These are phyloP conservation scores for Melanotaenia boesemani DNA, from an alignment of 2,797 vertebrate genomes.

Conservation along the genomic window DNA sequence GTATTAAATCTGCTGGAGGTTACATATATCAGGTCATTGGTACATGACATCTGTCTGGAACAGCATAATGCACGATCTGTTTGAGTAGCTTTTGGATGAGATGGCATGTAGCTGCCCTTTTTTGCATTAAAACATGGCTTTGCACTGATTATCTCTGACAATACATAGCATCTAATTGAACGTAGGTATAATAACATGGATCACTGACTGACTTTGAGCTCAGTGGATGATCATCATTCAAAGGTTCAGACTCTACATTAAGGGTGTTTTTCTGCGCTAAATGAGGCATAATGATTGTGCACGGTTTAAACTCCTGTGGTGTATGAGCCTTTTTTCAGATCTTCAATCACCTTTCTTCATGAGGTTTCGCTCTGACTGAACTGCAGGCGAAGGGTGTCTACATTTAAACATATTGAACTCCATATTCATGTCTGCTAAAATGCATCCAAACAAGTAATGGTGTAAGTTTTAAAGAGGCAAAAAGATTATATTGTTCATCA, in stretches of 20 bases:
- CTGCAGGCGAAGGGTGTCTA: slow-evolving; percentile 5
- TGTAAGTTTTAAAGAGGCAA: not conserved
- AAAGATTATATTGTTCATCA: not conserved
- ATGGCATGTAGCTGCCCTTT: not conserved
- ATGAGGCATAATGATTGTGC: slow-evolving; percentile 58
- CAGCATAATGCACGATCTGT: slow-evolving; percentile 13
- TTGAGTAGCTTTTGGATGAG: slow-evolving; percentile 14
- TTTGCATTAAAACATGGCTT: not conserved
- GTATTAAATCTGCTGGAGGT: slow-evolving; percentile 30
- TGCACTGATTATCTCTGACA: not conserved
- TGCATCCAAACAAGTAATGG: not conserved
- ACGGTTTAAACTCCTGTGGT: slow-evolving; percentile 54
- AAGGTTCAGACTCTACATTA: slow-evolving; percentile 33
- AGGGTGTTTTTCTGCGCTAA: slow-evolving; percentile 47
- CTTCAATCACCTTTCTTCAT: slow-evolving; percentile 62
- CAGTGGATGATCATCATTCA: slow-evolving; percentile 13
- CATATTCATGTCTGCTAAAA: not conserved
- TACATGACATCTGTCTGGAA: slow-evolving; percentile 21
- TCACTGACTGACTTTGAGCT: slow-evolving; percentile 20
- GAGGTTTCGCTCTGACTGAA: slow-evolving; percentile 26
- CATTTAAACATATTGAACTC: slow-evolving; percentile 9
- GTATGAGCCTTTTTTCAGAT: slow-evolving; percentile 37
- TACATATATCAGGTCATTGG: slow-evolving; percentile 23
- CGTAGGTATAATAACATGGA: not conserved
- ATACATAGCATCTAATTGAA: not conserved